Conservation (phyloP, 2,113 vertebrate species). For the Callaeas wilsoni region DNA sequence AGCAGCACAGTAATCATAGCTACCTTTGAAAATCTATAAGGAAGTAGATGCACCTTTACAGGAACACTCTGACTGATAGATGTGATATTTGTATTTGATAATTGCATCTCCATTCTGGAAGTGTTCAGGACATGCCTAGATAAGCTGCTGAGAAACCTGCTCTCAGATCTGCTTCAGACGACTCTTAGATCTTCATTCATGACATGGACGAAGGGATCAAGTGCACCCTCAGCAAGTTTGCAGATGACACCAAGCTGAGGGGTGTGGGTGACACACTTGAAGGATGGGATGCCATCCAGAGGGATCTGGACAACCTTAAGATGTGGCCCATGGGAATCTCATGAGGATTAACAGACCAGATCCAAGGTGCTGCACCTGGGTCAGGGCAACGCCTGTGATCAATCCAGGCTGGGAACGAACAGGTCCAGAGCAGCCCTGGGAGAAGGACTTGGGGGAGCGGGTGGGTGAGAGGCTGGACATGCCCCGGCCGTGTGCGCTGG, state of each 20-base stretch:
- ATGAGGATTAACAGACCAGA: background rate
- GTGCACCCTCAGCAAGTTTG: background rate
- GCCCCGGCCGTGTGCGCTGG: background rate
- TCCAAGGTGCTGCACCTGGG: background rate
- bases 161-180: background rate
- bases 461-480: background rate
- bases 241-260: background rate
- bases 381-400: rapidly evolving
- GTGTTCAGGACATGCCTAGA: background rate
- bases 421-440: background rate
- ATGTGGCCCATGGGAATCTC: background rate
- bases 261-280: background rate
- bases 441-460: background rate
- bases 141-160: background rate
- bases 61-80: background rate
- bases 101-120: background rate
- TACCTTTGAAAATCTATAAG: background rate
- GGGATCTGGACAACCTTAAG: background rate
- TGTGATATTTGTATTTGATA: background rate
- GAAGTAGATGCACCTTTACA: background rate
- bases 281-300: background rate
- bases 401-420: background rate
- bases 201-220: too few species aligned
- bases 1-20: background rate
- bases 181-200: background rate